These are phyloP conservation scores for Globicephala melas DNA, from an alignment of 2,113 vertebrate genomes.

Conservation along the genomic window DNA sequence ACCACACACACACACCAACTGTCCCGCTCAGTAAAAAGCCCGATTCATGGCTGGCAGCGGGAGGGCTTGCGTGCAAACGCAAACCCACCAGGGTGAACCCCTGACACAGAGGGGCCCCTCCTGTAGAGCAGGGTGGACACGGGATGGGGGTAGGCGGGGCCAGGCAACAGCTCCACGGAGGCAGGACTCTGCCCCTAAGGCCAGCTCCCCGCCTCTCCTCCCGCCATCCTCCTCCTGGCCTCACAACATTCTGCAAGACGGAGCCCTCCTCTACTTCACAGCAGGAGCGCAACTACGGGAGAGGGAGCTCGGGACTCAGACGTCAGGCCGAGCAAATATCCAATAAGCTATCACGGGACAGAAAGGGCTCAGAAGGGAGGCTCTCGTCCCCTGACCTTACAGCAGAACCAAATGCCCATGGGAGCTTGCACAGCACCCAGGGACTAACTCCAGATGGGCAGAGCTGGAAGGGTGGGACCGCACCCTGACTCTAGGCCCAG, in stretches of 20 bases:
- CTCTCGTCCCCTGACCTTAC: not conserved
- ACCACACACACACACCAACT: not conserved
- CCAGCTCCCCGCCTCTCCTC: rapidly evolving
- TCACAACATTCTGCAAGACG: rapidly evolving
- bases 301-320: not conserved
- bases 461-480: not conserved
- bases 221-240: too few relatives aligned
- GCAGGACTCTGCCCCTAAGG: not conserved
- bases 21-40: not conserved
- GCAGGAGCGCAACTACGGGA: not conserved
- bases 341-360: not conserved
- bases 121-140: rapidly evolving
- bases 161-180: rapidly evolving
- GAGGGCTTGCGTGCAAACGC: rapidly evolving
- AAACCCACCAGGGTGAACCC: rapidly evolving
- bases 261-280: not conserved
- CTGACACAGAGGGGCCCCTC: too few relatives aligned
- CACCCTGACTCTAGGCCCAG: rapidly evolving
- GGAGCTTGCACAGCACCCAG: rapidly evolving
- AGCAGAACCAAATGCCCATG: not conserved
- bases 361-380: not conserved
- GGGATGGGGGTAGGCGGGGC: too few relatives aligned
- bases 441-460: not conserved
- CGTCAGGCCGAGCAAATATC: not conserved
- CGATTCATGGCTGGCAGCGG: not conserved